Evolutionary conservation across 1,140 invertebrate genomes (phyloP).

Genomic region (Heliconius himera): DNA sequence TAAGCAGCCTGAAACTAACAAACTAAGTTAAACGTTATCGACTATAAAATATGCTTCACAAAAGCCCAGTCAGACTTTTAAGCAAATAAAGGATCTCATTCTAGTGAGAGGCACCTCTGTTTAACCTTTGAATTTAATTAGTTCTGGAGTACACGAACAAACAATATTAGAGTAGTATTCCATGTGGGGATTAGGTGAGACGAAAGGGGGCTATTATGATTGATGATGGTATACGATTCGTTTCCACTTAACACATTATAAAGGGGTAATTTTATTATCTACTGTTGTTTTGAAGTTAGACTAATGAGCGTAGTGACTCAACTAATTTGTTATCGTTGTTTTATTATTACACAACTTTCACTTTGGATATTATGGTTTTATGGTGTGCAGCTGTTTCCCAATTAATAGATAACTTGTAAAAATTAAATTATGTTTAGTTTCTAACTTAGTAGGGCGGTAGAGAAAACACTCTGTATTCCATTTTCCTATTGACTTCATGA

Average conservation of each 20-base stretch:
- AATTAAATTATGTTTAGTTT: too few relatives aligned
- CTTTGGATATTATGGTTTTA: not conserved
- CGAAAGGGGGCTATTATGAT: slow-evolving; percentile 73
- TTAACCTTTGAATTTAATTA: slow-evolving; percentile 41
- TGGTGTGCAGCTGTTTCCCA: not conserved
- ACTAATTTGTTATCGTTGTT: slow-evolving; percentile 51
- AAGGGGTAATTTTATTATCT: slow-evolving; percentile 78
- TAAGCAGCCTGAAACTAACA: not conserved
- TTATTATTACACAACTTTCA: slow-evolving; percentile 1
- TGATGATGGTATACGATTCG: slow-evolving; percentile 78
- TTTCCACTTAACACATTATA: slow-evolving; percentile 78
- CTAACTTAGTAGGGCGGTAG: too few relatives aligned
- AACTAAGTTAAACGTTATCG: not conserved
- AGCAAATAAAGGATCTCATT: slow-evolving; percentile 15
- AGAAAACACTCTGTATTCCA: too few relatives aligned
- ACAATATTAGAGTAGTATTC: slow-evolving; percentile 56
- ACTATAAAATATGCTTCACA: not conserved
- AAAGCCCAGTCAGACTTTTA: not conserved
- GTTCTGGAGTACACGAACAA: slow-evolving; percentile 36
- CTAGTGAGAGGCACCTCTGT: slow-evolving; percentile 5
- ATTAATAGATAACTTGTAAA: not conserved
- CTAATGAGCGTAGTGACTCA: slow-evolving; percentile 74
- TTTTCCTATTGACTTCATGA: too few relatives aligned
- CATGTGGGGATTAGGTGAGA: slow-evolving; percentile 59
- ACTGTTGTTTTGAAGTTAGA: slow-evolving; percentile 69